Conservation (phyloP, 37 sponge, comb jelly and placozoan species). For the Axinella damicornis region DNA sequence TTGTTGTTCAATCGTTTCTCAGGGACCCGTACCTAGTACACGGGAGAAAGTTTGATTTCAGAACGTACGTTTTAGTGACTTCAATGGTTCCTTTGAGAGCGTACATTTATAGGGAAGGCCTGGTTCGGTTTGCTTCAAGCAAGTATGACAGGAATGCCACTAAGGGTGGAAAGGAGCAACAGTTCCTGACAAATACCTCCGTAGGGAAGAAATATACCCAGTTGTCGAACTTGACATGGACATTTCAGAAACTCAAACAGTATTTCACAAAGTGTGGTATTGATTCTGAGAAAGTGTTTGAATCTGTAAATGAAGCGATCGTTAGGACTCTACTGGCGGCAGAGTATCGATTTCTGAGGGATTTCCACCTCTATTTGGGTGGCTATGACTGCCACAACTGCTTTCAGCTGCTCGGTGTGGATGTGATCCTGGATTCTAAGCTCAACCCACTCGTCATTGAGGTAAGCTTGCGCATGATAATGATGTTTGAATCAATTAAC, state of each 20-base stretch:
- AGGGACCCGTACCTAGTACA: conserved; percentile 70
- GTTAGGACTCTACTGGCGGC: conserved; percentile 72
- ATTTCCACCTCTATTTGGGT: conserved; percentile 37
- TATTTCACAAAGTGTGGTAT: conserved; percentile 40
- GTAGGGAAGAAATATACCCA: conserved; percentile 82
- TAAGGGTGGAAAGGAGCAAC: conserved; percentile 58
- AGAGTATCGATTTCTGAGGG: conserved; percentile 60
- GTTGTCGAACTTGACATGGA: conserved; percentile 85
- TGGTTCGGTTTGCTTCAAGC: conserved; percentile 87
- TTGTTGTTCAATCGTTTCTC: conserved; percentile 84
- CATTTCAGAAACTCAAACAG: conserved; percentile 65
- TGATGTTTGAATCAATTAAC: too few relatives aligned
- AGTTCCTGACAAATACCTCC: conserved; percentile 90
- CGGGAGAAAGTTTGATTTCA: conserved; percentile 84
- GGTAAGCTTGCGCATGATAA: conserved; percentile 65
- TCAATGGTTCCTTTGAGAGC: conserved; percentile 78
- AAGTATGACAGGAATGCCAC: conserved; percentile 69
- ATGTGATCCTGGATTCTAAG: conserved; percentile 77
- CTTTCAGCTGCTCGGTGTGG: conserved; percentile 88
- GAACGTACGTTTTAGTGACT: conserved; percentile 88
- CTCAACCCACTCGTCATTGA: conserved; percentile 87
- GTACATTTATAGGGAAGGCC: conserved; percentile 87
- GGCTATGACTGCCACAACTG: conserved; percentile 84
- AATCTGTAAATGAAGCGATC: conserved; percentile 72
- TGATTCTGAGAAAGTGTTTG: conserved; percentile 60